Evolutionary conservation across 1,140 invertebrate genomes (phyloP).

Genomic region (Micrasema longulum): DNA sequence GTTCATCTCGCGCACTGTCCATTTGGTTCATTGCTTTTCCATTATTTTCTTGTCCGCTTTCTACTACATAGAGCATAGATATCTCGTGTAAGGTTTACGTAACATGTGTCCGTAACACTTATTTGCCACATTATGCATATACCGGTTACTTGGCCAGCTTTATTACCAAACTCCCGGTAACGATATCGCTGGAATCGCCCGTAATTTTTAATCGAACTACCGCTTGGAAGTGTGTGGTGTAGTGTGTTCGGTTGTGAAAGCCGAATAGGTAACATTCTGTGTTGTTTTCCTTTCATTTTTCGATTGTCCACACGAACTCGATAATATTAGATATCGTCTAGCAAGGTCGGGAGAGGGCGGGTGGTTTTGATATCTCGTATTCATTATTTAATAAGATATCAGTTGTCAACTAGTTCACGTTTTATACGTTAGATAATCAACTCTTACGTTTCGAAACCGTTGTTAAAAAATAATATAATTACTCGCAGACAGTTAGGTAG

Average conservation of each 20-base stretch:
- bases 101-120: conserved; percentile 37
- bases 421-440: too few species aligned
- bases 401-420: too few species aligned
- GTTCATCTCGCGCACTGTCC: conserved; percentile 22
- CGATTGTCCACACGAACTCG: conserved; percentile 10
- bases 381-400: too few species aligned
- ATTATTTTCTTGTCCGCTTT: conserved; percentile 25
- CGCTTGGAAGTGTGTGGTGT: conserved; percentile 4
- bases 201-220: conserved; percentile 23
- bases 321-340: conserved; percentile 6
- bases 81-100: conserved; percentile 32
- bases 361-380: neutral
- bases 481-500: too few species aligned
- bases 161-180: conserved; percentile 33
- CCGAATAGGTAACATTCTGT: conserved; percentile 12
- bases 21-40: neutral
- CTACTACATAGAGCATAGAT: conserved; percentile 35
- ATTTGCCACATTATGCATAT: conserved; percentile 36
- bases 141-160: conserved; percentile 4
- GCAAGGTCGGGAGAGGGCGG: conserved; percentile 16
- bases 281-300: conserved; percentile 29
- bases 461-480: too few species aligned
- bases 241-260: conserved; percentile 26
- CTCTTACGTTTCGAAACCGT: too few species aligned
- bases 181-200: conserved; percentile 24